Evolutionary conservation across 2,797 vertebrate species (phyloP).

Genomic region (Ctenosaura bakeri): DNA sequence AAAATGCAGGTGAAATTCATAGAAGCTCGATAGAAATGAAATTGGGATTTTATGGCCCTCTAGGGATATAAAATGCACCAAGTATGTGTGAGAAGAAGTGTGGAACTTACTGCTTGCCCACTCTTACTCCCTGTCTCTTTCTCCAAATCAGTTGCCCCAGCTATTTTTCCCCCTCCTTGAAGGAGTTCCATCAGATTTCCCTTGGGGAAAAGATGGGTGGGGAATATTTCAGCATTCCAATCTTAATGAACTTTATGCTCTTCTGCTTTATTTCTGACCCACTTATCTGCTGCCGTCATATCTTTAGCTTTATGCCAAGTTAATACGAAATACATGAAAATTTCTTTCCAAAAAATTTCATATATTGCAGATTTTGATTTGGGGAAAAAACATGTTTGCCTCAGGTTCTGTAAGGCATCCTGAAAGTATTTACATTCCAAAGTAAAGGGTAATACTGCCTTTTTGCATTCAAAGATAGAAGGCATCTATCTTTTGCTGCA

Average conservation of each 20-base stretch:
- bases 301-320: background rate
- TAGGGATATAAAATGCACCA: background rate
- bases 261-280: background rate
- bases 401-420: background rate
- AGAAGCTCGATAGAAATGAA: too few relatives aligned
- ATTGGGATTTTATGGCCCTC: background rate
- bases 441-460: background rate
- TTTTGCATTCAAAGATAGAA: constrained; percentile 31
- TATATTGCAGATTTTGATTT: background rate
- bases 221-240: background rate
- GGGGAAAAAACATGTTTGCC: background rate
- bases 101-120: too few relatives aligned
- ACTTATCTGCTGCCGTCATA: background rate
- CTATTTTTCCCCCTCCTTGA: background rate
- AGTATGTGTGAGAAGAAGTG: background rate
- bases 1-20: too few relatives aligned
- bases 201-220: background rate
- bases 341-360: background rate
- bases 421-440: background rate
- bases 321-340: background rate
- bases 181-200: background rate
- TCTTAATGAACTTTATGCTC: background rate
- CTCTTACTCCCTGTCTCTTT: too few relatives aligned
- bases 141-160: background rate
- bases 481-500: constrained; percentile 26